phyloP scores from a whole-genome alignment of 2,113 vertebrate genomes.

The Gallinago jamesoni region DNA sequence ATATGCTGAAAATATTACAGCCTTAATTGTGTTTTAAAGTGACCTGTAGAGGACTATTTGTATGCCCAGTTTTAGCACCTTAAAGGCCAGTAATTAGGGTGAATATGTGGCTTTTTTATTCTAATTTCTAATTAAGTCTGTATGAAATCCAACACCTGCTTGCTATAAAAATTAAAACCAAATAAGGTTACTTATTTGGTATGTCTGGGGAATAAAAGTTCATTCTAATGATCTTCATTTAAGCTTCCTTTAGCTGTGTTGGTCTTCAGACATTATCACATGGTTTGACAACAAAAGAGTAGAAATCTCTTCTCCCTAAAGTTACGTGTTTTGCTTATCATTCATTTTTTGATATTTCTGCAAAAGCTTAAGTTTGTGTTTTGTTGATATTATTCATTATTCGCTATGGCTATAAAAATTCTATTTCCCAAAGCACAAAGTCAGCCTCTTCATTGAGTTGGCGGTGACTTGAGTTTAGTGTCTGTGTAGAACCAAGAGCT shows the following conservation, averaged over 20 bases:
- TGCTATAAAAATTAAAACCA: neutral
- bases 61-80: neutral
- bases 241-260: neutral
- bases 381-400: neutral
- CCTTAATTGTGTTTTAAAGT: neutral
- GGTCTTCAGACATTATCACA: neutral
- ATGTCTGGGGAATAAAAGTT: neutral
- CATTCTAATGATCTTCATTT: neutral
- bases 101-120: neutral
- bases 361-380: neutral
- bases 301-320: neutral
- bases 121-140: neutral
- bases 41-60: neutral
- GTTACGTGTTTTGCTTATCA: neutral
- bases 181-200: neutral
- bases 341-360: neutral
- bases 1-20: neutral
- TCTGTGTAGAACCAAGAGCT: neutral
- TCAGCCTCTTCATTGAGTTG: neutral
- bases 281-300: neutral
- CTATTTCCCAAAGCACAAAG: neutral
- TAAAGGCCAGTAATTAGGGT: neutral
- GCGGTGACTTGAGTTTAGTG: neutral
- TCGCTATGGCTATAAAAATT: neutral
- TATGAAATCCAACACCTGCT: neutral